phyloP scores from a whole-genome alignment of 2,113 vertebrate genomes.

The Potamarius usumacintae region DNA sequence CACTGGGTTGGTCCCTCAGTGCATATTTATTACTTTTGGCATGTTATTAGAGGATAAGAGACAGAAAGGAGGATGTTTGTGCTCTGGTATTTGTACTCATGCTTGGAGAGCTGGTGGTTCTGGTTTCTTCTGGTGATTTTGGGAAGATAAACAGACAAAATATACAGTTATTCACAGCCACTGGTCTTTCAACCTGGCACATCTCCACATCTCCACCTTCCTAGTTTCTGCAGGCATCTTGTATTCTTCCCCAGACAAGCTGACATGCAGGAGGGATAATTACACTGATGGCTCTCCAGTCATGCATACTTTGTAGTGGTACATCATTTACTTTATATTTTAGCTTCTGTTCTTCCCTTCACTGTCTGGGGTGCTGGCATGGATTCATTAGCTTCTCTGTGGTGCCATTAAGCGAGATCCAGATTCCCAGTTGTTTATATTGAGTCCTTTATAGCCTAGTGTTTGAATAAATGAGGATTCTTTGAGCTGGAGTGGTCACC shows the following conservation, averaged over 20 bases:
- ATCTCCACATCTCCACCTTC: not conserved
- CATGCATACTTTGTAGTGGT: not conserved
- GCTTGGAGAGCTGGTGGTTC: not conserved
- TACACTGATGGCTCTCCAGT: slow-evolving; percentile 1
- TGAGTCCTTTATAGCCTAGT: not conserved
- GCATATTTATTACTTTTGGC: slow-evolving; percentile 14
- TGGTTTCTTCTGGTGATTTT: not conserved
- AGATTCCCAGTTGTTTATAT: not conserved
- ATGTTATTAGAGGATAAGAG: slow-evolving; percentile 11
- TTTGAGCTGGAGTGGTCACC: not conserved
- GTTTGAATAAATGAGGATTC: not conserved
- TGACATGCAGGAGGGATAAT: slow-evolving; percentile 7
- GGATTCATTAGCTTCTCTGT: not conserved
- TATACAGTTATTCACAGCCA: not conserved
- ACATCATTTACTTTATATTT: slow-evolving; percentile 16
- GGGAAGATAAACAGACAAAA: slow-evolving; percentile 4
- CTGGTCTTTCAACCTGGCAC: not conserved
- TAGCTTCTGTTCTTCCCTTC: not conserved
- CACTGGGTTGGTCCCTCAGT: not conserved
- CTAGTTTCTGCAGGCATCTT: not conserved
- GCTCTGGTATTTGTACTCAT: not conserved
- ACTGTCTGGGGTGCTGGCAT: not conserved
- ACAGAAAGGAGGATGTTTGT: slow-evolving; percentile 15
- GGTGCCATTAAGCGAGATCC: not conserved
- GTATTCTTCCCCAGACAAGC: not conserved